phyloP scores from a whole-genome alignment of 2,888 invertebrate species.

The Drosophila monieri region DNA sequence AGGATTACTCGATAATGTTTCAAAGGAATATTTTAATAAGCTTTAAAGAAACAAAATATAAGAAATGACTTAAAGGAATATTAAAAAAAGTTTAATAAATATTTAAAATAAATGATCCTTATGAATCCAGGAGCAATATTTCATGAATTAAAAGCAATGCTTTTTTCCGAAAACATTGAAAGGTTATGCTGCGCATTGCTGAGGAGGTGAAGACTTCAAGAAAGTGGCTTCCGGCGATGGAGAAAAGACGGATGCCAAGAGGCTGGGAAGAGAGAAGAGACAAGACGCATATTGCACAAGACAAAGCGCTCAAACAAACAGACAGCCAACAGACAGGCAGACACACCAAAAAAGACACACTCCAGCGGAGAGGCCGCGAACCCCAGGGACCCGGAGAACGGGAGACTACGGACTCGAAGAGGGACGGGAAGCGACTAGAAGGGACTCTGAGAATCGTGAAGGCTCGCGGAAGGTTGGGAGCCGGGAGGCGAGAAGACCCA shows the following conservation, averaged over 20 bases:
- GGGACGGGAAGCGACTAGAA: not conserved
- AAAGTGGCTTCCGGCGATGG: not conserved
- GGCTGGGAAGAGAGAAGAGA: slow-evolving; percentile 47
- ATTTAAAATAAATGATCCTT: not conserved
- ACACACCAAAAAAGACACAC: slow-evolving; percentile 35
- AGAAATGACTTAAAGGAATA: too few species aligned
- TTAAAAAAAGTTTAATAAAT: too few species aligned
- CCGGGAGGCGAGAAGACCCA: slow-evolving; percentile 30
- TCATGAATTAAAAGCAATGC: not conserved
- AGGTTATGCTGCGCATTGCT: not conserved
- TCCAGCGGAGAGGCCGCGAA: not conserved
- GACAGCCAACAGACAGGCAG: slow-evolving; percentile 52
- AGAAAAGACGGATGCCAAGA: not conserved
- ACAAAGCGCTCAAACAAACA: slow-evolving; percentile 55
- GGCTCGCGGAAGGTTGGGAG: not conserved
- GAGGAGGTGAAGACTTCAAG: not conserved
- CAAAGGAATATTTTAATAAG: too few species aligned
- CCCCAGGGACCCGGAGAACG: not conserved
- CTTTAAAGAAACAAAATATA: too few species aligned
- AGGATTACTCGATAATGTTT: too few species aligned
- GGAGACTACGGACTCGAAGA: not conserved
- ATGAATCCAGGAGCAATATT: not conserved
- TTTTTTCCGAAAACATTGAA: not conserved
- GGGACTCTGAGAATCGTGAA: not conserved
- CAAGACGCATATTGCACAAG: slow-evolving; percentile 69